Conservation (phyloP, 2,888 invertebrate species). For the Pammene aurita region DNA sequence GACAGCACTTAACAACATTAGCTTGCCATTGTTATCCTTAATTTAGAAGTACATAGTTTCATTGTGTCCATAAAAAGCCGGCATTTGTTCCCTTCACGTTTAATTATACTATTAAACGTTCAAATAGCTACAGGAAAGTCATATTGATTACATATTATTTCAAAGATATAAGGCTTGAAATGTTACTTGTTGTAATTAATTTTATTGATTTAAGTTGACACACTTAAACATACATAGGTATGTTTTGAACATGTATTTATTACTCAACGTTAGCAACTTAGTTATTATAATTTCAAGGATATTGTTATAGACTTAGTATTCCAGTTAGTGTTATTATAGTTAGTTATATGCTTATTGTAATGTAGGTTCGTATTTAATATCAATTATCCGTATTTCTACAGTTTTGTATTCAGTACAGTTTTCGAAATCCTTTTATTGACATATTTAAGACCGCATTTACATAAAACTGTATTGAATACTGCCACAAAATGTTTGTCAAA, state of each 20-base stretch:
- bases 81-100: neutral
- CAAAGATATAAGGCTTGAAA: neutral
- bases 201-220: neutral
- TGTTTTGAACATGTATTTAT: neutral
- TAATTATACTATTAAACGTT: neutral
- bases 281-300: too few relatives aligned
- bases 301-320: too few relatives aligned
- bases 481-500: too few relatives aligned
- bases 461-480: too few relatives aligned
- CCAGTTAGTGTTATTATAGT: too few relatives aligned
- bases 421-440: too few relatives aligned
- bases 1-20: neutral
- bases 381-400: too few relatives aligned
- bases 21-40: neutral
- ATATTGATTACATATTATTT: constrained; percentile 42
- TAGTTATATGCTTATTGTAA: too few relatives aligned
- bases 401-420: too few relatives aligned
- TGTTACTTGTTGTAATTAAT: neutral
- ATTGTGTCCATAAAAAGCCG: constrained; percentile 3
- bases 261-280: neutral
- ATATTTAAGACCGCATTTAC: too few relatives aligned
- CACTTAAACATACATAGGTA: neutral
- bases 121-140: neutral
- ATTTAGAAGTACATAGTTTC: constrained; percentile 21
- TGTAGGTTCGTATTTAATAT: too few relatives aligned